A percentile compares a stretch with the other conserved stretches of the same genome.
These are phyloP conservation scores for Drosophila limbata DNA, from an alignment of 2,888 invertebrate genomes.

Conservation along the genomic window DNA sequence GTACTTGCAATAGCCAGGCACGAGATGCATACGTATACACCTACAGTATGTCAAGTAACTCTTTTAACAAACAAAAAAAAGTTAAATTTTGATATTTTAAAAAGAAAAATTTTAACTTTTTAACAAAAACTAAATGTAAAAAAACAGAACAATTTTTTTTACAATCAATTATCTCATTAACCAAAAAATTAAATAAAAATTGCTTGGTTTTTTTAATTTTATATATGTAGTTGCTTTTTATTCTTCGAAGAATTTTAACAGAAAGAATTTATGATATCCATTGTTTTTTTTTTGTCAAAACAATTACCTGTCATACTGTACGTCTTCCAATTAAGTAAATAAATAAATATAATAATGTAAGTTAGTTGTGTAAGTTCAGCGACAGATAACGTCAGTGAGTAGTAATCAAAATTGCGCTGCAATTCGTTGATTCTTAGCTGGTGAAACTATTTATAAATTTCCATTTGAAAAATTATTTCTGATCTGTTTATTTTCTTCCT, in stretches of 20 bases:
- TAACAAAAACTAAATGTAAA: too few species aligned
- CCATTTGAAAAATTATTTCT: background rate
- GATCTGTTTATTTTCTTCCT: slow-evolving; percentile 2
- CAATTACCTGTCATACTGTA: background rate
- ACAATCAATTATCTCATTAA: background rate
- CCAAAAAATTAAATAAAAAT: background rate
- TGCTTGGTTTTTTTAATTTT: too few species aligned
- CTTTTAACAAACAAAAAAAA: background rate
- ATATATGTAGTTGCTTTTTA: too few species aligned
- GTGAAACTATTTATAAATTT: slow-evolving; percentile 34
- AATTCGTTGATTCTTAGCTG: slow-evolving; percentile 5
- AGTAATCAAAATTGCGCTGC: slow-evolving; percentile 1
- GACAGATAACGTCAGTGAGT: slow-evolving; percentile 18
- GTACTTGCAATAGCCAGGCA: slow-evolving; percentile 78
- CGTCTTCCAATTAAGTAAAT: background rate
- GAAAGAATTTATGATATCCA: too few species aligned
- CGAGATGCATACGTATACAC: slow-evolving; percentile 1
- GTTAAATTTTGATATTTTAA: too few species aligned
- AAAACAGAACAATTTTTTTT: too few species aligned
- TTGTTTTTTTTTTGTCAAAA: background rate
- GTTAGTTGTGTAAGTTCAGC: slow-evolving; percentile 31
- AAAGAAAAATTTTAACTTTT: too few species aligned
- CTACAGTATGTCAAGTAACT: background rate
- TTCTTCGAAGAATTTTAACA: too few species aligned
- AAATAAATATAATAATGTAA: background rate